A percentile compares a stretch with the other conserved stretches of the same genome.
Evolutionary conservation across 2,797 vertebrate genomes (phyloP).

Genomic region (Ptychobarbus kaznakovi): DNA sequence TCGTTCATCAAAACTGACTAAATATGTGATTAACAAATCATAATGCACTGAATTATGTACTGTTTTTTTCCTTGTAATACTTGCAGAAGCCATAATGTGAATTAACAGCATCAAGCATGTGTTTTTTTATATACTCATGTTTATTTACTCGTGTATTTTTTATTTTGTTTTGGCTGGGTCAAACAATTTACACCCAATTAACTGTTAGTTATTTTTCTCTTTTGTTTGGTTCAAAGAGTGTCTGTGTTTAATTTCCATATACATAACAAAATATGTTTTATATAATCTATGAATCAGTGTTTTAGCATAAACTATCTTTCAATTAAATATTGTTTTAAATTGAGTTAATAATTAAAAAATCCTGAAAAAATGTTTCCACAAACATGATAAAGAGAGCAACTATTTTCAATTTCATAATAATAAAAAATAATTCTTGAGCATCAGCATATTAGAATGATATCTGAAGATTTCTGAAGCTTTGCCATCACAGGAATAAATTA

Average conservation of each 20-base stretch:
- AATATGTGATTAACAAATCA: not conserved
- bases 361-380: not conserved
- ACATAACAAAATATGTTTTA: not conserved
- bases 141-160: not conserved
- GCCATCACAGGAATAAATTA: not conserved
- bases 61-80: not conserved
- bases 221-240: not conserved
- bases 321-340: not conserved
- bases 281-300: not conserved
- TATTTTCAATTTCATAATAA: not conserved
- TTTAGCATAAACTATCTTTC: not conserved
- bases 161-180: not conserved
- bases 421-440: not conserved
- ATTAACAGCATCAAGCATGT: no score
- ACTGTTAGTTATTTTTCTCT: not conserved
- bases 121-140: no score
- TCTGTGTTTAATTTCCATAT: no score
- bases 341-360: no score
- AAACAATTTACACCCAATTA: not conserved
- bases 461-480: not conserved
- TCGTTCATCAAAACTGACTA: not conserved
- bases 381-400: not conserved
- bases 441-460: not conserved
- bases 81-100: not conserved
- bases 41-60: not conserved